Evolutionary conservation across 2,797 vertebrate genomes (phyloP), one percentile per base, ranked within the genome.

Genomic region (Phaenicophaeus curvirostris): DNA sequence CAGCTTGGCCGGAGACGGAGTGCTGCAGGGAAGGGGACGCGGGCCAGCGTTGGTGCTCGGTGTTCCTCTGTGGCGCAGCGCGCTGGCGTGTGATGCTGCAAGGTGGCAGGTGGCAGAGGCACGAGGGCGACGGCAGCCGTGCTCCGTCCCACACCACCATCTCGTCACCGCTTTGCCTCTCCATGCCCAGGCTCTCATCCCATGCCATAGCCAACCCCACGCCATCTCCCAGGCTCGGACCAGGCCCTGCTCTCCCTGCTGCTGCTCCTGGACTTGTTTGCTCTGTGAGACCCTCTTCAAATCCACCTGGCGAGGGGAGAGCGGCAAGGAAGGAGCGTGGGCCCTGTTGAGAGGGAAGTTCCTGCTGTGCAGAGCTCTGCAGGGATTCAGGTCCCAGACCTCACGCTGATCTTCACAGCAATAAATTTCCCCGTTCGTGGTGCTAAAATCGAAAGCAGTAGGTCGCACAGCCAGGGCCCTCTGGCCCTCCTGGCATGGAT

Each of bases 101-200:
- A 3, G 63, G 91, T 11, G 4, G 83, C 31, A 31, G 84, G 90
- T 83, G 68, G 89, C 92, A 72, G 59, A 81, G 85, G 54, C 88
- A 25, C 1, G 2, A 77, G 80, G 89, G 48, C 42, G 1, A 2
- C 50, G 79, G 89, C 91, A 79, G 87, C 78, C n/a, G 0, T 13
- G 67, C 87, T 2, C 84, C 31, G 71, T 88, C 74, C 94, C 30
- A 33, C 12, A 0, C 88, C 78, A 85, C 94, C 96, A 95, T 95
- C 89, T 82, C 6, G 75, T 96, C 90, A 93, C 96, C 30, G 96
- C 96, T 96, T 97, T 89, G 94, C 95, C 95, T 78, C 62, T 96
- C 71, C 95, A 89, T 96, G 94, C 85, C 94, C 96, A 82, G 90
- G 85, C 96, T 90, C 72, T 92, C 97, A 97, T 97, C 96, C 91